Base-by-base conservation (phyloP, 2,888 invertebrate species). In the Tipula lateralis region DNA sequence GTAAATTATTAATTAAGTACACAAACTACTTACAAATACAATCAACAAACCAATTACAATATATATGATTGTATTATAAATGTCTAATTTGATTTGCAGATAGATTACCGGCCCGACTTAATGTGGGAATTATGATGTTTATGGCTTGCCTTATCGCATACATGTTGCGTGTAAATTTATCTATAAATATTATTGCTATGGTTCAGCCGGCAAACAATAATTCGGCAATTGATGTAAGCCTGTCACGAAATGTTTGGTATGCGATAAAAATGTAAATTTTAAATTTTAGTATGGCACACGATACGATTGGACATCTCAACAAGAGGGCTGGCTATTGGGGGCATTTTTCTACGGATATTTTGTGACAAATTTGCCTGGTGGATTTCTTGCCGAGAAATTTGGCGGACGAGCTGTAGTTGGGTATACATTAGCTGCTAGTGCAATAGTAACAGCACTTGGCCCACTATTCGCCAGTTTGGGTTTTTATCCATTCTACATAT, bases 121-220 rank as follows among this genome's bases (percentile, higher is more conserved):
- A 91, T 85, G 89, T 93, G 34, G 94, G 92, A 82, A 86, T 94
- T 80, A 95, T 95, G 95, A 89, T 95, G 86, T 94, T 95, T 88
- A 93, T 94, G 85, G 92, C 93, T 86, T 94, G 94, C 87, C 93
- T 95, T 90, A 92, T 94, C 86, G 92, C 92, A n/a, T 95, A 95
- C 90, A 94, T 94, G 93, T 91, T 94, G 86, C 92, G 95, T 84
- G 93, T 95, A 1, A 95, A 95, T 88, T 93, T 95, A 91, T 94
- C 95, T n/a, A 93, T 95, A 84, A 94, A 94, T 86, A 91, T 94
- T 50, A 93, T 94, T 83, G 94, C 94, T 5, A 94, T 94, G 94
- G 93, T 94, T 2, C 91, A 93, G 4, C 87, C 89, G n/a, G 89
- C 88, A 82, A 90, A 91, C 16, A 87, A 88, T 4, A 30, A 86